Base-by-base conservation (phyloP, 1,140 invertebrate genomes). In the Theocolax elegans region DNA sequence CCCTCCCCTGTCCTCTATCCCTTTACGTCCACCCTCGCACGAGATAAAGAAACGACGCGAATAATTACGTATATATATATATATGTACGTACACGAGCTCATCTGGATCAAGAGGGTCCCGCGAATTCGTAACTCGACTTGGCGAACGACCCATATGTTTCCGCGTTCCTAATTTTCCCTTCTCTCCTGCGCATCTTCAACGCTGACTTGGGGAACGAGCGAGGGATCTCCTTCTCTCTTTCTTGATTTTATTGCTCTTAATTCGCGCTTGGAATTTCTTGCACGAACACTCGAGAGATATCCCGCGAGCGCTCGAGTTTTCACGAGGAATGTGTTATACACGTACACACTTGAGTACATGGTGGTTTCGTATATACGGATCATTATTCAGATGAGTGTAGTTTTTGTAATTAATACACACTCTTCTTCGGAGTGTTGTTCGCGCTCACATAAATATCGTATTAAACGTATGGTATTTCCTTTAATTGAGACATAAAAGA, bases 221-320 rank as follows among this genome's bases (percentile, higher is more conserved):
- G n/a, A n/a, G n/a, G n/a, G n/a, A n/a, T n/a, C n/a, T n/a, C n/a
- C n/a, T n/a, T n/a, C 3, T 44, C 3, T 15, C 38, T 17, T 2
- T 19, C 42, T 38, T 29, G 54, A n/a, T 46, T 62, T 66, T 49
- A 67, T 62, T 72, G 59, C 56, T 60, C 56, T 60, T 68, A 68
- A 68, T 68, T 68, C 56, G 56, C 31, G 35, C 8, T 29, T 46
- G 46, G 46, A 60, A 68, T 68, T 49, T 51, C 21, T 44, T 53
- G 23, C 35, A n/a, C 6, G 29, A 56, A 42, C 12, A n/a, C 51
- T 2, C 17, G 0, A 25, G 25, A 53, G 49, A 53, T n/a, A n/a
- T n/a, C n/a, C n/a, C n/a, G n/a, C n/a, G n/a, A n/a, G n/a, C n/a
- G n/a, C n/a, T n/a, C n/a, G n/a, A n/a, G n/a, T n/a, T n/a, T n/a